A percentile compares a stretch with the other conserved stretches of the same genome.
Evolutionary conservation across 2,797 vertebrate species (phyloP).

Genomic region (Knipowitschia caucasica): DNA sequence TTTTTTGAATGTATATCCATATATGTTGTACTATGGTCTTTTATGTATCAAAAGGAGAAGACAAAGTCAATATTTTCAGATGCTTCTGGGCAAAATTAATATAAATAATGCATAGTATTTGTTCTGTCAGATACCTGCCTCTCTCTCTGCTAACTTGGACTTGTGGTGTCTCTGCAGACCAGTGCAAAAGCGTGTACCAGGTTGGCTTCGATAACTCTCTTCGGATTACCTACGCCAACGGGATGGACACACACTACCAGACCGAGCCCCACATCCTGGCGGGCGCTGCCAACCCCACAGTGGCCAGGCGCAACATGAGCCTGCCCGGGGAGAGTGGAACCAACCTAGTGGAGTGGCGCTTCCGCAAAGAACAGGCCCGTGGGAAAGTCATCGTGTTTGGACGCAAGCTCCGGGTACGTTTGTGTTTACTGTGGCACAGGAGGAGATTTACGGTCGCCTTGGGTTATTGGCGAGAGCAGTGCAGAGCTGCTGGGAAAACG

Average conservation of each 20-base stretch:
- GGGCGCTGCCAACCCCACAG: conserved; percentile 91
- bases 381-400: conserved; percentile 96
- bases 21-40: no score
- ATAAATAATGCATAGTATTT: no score
- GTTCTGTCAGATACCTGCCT: not conserved
- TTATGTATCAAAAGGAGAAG: no score
- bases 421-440: conserved; percentile 3
- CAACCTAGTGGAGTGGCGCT: conserved; percentile 97
- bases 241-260: conserved; percentile 94
- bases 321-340: conserved; percentile 92
- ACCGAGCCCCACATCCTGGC: conserved; percentile 95
- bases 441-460: conserved; percentile 6
- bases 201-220: conserved; percentile 93
- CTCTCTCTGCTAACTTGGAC: conserved; percentile 6
- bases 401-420: conserved; percentile 88
- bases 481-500: not conserved
- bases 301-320: conserved; percentile 96
- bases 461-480: not conserved
- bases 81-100: no score
- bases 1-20: no score
- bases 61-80: no score
- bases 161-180: conserved; percentile 77
- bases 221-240: conserved; percentile 91
- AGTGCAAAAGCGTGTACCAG: conserved; percentile 92
- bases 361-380: conserved; percentile 93